These are phyloP conservation scores for Labrus mixtus DNA, from an alignment of 2,113 vertebrate species.

Conservation along the genomic window DNA sequence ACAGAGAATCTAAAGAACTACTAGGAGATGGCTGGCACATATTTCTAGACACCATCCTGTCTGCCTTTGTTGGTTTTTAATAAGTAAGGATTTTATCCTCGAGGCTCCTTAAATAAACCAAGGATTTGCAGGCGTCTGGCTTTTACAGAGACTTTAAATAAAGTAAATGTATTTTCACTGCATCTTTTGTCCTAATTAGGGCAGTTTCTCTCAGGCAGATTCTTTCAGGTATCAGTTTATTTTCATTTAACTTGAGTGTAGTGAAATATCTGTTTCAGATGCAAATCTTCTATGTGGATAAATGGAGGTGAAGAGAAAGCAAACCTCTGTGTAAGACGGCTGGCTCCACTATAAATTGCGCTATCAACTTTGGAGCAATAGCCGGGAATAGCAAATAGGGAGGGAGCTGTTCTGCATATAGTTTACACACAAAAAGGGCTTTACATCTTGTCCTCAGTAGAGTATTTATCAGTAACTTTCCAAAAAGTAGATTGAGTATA, in stretches of 20 bases:
- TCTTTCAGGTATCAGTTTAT: not conserved
- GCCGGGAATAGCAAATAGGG: slow-evolving; percentile 13
- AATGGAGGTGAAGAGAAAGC: slow-evolving; percentile 41
- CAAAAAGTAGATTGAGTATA: too few relatives aligned
- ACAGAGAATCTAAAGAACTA: not conserved
- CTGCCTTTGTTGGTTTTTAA: slow-evolving; percentile 1
- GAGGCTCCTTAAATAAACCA: not conserved
- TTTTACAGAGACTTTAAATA: too few relatives aligned
- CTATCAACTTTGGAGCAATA: slow-evolving; percentile 34
- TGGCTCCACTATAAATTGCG: slow-evolving; percentile 30
- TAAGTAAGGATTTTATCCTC: slow-evolving; percentile 2
- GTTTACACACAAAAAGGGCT: slow-evolving; percentile 11
- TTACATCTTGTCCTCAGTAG: not conserved
- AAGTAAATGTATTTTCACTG: not conserved
- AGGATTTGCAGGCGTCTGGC: not conserved
- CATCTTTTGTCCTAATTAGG: slow-evolving; percentile 3
- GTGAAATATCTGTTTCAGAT: not conserved
- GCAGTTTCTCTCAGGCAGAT: not conserved
- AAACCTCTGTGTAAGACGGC: slow-evolving; percentile 17
- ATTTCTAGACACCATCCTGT: not conserved
- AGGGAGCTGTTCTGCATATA: slow-evolving; percentile 8
- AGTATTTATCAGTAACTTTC: too few relatives aligned
- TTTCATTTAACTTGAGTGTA: not conserved
- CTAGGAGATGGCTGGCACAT: not conserved
- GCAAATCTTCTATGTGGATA: slow-evolving; percentile 18